These are phyloP conservation scores for Parnassius apollo DNA, from an alignment of 2,888 invertebrate species.

Conservation along the genomic window DNA sequence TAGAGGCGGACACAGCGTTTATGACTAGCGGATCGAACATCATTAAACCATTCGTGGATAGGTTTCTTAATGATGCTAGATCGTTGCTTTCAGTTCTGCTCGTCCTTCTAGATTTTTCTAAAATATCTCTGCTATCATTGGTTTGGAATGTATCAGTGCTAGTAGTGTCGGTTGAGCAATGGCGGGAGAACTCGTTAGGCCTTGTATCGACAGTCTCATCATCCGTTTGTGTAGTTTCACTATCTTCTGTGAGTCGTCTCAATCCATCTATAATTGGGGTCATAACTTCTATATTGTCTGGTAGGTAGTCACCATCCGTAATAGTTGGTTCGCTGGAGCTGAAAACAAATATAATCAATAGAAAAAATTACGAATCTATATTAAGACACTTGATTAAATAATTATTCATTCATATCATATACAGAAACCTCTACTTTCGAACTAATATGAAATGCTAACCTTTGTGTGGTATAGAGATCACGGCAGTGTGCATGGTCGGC, in stretches of 20 bases:
- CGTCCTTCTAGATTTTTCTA: slow-evolving; percentile 53
- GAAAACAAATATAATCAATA: slow-evolving; percentile 28
- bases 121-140: slow-evolving; percentile 44
- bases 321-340: slow-evolving; percentile 67
- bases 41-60: slow-evolving; percentile 73
- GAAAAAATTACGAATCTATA: too few species aligned
- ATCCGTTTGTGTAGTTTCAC: slow-evolving; percentile 44
- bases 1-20: slow-evolving; percentile 59
- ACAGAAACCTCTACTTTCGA: too few species aligned
- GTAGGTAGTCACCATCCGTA: slow-evolving; percentile 69
- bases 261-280: slow-evolving; percentile 73
- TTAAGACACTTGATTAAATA: too few species aligned
- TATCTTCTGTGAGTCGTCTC: slow-evolving; percentile 53
- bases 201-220: slow-evolving; percentile 35
- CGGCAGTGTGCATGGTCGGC: slow-evolving; percentile 85
- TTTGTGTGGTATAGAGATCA: slow-evolving; percentile 78
- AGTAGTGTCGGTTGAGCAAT: slow-evolving; percentile 44
- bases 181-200: slow-evolving; percentile 36
- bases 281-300: slow-evolving; percentile 75
- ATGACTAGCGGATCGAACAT: slow-evolving; percentile 76
- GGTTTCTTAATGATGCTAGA: slow-evolving; percentile 63
- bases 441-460: slow-evolving; percentile 39
- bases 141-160: slow-evolving; percentile 64
- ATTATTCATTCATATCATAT: too few species aligned
- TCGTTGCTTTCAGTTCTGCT: slow-evolving; percentile 63